Base-by-base conservation (phyloP, 2,113 vertebrate genomes). In the Vidua macroura region DNA sequence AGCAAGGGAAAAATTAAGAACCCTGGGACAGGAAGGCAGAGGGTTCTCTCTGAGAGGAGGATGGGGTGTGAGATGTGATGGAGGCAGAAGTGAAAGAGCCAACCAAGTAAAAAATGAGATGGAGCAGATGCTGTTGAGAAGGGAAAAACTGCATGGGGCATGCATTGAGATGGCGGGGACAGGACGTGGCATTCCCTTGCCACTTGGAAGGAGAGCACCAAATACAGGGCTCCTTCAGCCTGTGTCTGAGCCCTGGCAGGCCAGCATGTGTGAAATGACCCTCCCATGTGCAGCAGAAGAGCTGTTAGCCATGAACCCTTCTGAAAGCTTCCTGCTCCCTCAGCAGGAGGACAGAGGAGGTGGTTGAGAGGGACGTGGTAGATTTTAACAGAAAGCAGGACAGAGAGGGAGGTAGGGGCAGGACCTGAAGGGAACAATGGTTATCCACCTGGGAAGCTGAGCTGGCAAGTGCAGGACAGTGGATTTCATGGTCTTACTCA, bases 401-500 rank as follows among this genome's bases (percentile, higher is more conserved):
- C 22, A 31, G 43, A 37, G 48, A 55, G 28, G 14, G 2, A 23
- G 30, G 66, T 0, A 17, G 31, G 56, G 28, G 46, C 18, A 53
- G 24, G 43, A 52, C 0, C 3, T 7, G 13, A 30, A n/a, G 21
- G 24, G 11, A 51, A n/a, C 8, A 39, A 15, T 1, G 37, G 56
- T 3, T 10, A 90, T 41, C 21, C 44, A 55, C 21, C 23, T 19
- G 43, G 83, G 55, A 82, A 86, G 41, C 46, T 58, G 70, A 63
- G 30, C 30, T 51, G 35, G 39, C 37, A 82, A 83, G 48, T 1
- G 0, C 27, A 16, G 37, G 52, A 62, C 56, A 68, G 48, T 30
- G 28, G 6, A 8, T 30, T 35, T 5, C 3, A 0, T 0, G 2
- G 31, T 60, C 21, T 85, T 92, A 99, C 99, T 99, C 95, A 99